phyloP scores from a whole-genome alignment of 1,140 invertebrate species.

The Asbolus verrucosus region DNA sequence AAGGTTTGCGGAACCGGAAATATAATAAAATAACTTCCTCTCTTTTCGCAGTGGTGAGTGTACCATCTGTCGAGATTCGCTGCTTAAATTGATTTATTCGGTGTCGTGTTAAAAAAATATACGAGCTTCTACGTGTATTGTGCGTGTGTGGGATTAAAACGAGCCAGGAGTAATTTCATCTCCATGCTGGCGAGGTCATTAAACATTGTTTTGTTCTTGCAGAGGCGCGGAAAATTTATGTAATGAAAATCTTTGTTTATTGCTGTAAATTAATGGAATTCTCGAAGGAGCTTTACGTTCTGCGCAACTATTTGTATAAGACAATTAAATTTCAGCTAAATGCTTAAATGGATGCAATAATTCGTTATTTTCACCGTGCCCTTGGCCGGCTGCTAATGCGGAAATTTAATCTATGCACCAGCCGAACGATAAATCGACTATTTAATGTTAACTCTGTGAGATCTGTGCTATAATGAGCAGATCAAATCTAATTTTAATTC shows the following conservation, averaged over 20 bases:
- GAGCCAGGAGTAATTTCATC: slow-evolving; percentile 37
- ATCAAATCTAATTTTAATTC: neutral
- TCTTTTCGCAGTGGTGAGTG: slow-evolving; percentile 6
- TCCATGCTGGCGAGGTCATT: slow-evolving; percentile 42
- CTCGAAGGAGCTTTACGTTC: slow-evolving; percentile 40
- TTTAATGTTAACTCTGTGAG: slow-evolving; percentile 1
- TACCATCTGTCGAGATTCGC: slow-evolving; percentile 32
- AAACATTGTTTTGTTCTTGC: slow-evolving; percentile 44
- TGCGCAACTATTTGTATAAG: slow-evolving; percentile 43
- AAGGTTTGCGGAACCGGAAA: neutral
- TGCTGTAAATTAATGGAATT: slow-evolving; percentile 44
- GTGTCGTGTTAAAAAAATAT: slow-evolving; percentile 35
- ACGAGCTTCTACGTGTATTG: slow-evolving; percentile 37
- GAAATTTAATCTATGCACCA: neutral
- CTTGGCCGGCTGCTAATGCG: neutral
- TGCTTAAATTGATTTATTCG: slow-evolving; percentile 38
- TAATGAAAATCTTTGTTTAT: slow-evolving; percentile 46
- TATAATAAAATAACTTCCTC: slow-evolving; percentile 37
- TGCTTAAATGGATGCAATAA: slow-evolving; percentile 33
- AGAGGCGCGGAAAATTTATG: slow-evolving; percentile 38
- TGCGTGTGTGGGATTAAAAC: slow-evolving; percentile 38
- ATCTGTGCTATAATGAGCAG: neutral
- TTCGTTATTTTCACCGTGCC: slow-evolving; percentile 14
- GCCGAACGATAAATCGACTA: slow-evolving; percentile 23
- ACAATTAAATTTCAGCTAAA: slow-evolving; percentile 43